Base-by-base conservation (phyloP, 2,797 vertebrate genomes). In the Myotis vivesi region DNA sequence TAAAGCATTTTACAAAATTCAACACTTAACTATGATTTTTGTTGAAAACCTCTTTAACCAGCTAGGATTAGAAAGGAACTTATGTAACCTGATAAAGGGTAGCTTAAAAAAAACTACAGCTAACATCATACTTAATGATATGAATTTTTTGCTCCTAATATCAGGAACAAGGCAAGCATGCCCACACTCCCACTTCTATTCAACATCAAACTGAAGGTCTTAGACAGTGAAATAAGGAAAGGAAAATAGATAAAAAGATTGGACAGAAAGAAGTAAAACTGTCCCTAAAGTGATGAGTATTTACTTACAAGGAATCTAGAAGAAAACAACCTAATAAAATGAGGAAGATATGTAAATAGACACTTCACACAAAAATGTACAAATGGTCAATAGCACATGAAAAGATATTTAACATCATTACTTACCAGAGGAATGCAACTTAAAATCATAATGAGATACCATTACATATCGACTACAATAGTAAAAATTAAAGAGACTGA, bases 1-100 rank as follows among this genome's bases (percentile, higher is more conserved):
- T 76, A 71, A 90, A 64, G 44, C 53, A 90, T 53, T 30, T 90
- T 53, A 80, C 64, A 94, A 90, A 90, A 90, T 85, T 44, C 64
- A 85, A 80, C 36, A 72, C n/a, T 51, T 71, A 79, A 55, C 55
- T 25, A 80, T 79, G 36, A 79, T 85, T 80, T 71, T 71, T 28
- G 7, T 9, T 19, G 68, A 49, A 87, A 44, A 80, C 30, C 53
- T 69, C 17, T 46, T 46, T n/a, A 77, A 62, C 30, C 83, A 69
- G 62, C 55, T 88, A 92, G 53, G 44, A 91, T 68, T 59, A 68
- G 41, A 59, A 87, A 94, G 41, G 20, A 82, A 87, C 17, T 44
- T 51, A 69, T 2, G 77, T 36, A 87, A 57, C 17, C 33, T 75
- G 38, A 75, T 87, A 91, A 91, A 94, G n/a, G 30, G n/a, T 8